Conservation (phyloP, 1,140 invertebrate genomes). For the Drosophila neocordata region DNA sequence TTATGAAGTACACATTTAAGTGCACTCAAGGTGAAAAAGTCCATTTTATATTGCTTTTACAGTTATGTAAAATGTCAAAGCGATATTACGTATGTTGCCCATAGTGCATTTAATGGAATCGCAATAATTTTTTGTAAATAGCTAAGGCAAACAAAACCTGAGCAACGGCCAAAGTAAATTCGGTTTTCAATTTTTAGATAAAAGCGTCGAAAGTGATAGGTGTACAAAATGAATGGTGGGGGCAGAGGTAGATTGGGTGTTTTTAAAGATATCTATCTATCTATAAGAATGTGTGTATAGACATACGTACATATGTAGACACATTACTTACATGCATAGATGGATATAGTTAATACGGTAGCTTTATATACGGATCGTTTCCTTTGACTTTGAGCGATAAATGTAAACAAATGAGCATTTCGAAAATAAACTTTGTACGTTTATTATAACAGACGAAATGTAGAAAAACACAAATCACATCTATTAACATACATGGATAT, state of each 20-base stretch:
- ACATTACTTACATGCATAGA: neutral
- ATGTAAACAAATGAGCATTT: conserved; percentile 12
- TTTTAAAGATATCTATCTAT: conserved; percentile 23
- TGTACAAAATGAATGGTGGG: conserved; percentile 6
- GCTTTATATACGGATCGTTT: conserved; percentile 7
- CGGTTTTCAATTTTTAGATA: conserved; percentile 47
- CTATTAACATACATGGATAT: neutral
- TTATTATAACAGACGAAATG: conserved; percentile 2
- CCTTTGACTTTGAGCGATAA: conserved; percentile 22
- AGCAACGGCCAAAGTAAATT: conserved; percentile 36
- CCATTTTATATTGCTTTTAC: neutral
- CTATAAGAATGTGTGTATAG: conserved; percentile 4
- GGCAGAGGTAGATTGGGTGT: conserved; percentile 1
- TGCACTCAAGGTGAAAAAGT: no score
- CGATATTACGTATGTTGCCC: conserved; percentile 25
- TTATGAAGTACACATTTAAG: no score
- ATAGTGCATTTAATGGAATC: conserved; percentile 45
- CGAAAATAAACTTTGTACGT: conserved; percentile 13
- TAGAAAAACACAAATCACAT: neutral
- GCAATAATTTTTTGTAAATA: conserved; percentile 52
- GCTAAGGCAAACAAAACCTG: conserved; percentile 46
- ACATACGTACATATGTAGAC: neutral
- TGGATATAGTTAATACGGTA: conserved; percentile 4
- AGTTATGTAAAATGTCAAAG: conserved; percentile 8
- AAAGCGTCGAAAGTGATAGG: conserved; percentile 51